These are phyloP conservation scores for Caenorhabditis remanei DNA, from an alignment of 1,140 invertebrate species.

Conservation along the genomic window DNA sequence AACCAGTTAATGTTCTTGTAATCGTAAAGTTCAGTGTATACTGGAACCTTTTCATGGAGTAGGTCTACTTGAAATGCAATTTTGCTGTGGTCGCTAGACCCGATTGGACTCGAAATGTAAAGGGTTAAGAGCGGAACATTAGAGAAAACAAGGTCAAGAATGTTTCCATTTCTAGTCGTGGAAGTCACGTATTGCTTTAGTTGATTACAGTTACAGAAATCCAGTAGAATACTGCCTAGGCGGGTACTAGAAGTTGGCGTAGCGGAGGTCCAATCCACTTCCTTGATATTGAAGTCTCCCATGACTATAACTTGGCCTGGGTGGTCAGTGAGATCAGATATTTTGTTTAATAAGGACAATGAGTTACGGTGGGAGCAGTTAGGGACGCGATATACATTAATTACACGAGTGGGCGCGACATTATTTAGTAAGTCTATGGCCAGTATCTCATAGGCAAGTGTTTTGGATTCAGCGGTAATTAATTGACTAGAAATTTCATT, in stretches of 20 bases:
- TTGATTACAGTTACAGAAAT: background rate
- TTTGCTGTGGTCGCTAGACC: too few species aligned
- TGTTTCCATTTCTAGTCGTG: background rate
- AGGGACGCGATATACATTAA: too few species aligned
- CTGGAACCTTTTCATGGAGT: too few species aligned
- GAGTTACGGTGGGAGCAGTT: too few species aligned
- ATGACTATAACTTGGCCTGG: background rate
- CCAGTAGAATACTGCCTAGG: background rate
- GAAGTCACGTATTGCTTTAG: background rate
- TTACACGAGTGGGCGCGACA: too few species aligned
- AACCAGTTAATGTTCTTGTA: background rate
- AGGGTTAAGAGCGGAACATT: background rate
- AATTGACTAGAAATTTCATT: too few species aligned
- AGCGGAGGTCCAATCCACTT: background rate
- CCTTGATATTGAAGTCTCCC: background rate
- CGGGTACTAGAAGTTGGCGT: background rate
- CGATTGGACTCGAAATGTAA: too few species aligned
- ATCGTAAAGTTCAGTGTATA: background rate
- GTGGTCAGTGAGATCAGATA: background rate
- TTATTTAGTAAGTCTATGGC: too few species aligned
- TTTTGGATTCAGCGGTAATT: too few species aligned
- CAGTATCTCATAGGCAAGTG: too few species aligned
- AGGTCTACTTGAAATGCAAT: too few species aligned
- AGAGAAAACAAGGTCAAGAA: background rate
- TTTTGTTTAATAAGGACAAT: background rate